Conservation (phyloP, 2,113 vertebrate genomes). For the Calypte anna region DNA sequence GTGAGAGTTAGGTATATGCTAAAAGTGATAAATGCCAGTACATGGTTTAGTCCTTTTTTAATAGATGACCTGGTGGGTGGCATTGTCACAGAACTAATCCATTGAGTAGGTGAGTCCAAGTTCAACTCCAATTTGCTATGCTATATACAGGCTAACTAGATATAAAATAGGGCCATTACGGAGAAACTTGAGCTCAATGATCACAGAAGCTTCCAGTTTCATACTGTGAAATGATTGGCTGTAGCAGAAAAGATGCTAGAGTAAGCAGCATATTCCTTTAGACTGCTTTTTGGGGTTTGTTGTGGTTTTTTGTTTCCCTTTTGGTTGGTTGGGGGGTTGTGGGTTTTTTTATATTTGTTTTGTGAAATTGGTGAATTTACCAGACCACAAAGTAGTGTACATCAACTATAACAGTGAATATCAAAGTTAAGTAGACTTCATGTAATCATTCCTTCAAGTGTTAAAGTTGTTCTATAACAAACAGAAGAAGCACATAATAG, state of each 20-base stretch:
- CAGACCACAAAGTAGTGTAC: background rate
- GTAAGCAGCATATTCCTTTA: background rate
- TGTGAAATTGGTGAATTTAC: background rate
- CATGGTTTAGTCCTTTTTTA: background rate
- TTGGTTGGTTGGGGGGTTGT: no score
- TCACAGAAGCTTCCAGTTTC: background rate
- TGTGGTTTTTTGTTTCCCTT: no score
- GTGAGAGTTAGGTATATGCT: background rate
- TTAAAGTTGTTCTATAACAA: background rate
- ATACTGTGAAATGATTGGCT: background rate
- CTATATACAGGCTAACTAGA: background rate
- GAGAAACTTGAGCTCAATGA: background rate
- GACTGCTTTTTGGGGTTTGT: background rate
- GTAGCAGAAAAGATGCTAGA: background rate
- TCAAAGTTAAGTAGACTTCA: background rate
- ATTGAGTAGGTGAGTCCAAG: background rate
- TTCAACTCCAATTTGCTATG: background rate
- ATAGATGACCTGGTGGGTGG: background rate
- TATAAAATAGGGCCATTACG: background rate
- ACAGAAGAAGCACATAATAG: background rate
- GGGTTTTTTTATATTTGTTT: background rate
- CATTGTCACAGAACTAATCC: background rate
- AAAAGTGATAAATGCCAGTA: rapidly evolving
- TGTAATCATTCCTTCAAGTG: background rate
- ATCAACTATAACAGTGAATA: background rate